Percentiles rank a stretch among this genome's conserved stretches.
These are phyloP conservation scores for Sinelater perroti DNA, from an alignment of 2,888 invertebrate species.

Conservation along the genomic window DNA sequence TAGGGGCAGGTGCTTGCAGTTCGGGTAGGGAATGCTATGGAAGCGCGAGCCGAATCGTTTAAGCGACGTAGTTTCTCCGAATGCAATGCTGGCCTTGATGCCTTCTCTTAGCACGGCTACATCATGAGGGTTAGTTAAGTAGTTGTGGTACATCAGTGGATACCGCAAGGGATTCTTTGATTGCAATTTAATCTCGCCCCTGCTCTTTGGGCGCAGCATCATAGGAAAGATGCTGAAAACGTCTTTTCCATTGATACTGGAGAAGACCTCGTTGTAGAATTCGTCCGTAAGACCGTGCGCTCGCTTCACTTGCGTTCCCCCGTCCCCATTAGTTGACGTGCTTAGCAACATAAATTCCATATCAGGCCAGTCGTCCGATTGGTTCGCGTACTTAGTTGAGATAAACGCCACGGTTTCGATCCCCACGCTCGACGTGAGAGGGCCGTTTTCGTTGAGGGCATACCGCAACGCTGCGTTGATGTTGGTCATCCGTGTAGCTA, in stretches of 20 bases:
- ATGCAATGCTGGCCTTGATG: conserved; percentile 83
- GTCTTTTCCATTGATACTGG: conserved; percentile 76
- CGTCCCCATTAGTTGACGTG: conserved; percentile 82
- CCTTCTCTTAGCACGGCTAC: conserved; percentile 85
- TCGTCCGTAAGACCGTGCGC: conserved; percentile 85
- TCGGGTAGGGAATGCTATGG: conserved; percentile 78
- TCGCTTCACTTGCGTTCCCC: conserved; percentile 76
- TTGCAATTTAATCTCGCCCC: conserved; percentile 75
- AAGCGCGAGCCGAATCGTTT: conserved; percentile 81
- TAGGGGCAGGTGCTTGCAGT: conserved; percentile 80
- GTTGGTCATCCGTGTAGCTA: conserved; percentile 83
- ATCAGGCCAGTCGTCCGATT: conserved; percentile 89
- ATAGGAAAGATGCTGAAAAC: conserved; percentile 86
- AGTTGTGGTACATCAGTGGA: conserved; percentile 91
- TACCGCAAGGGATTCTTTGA: conserved; percentile 75
- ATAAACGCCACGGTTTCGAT: conserved; percentile 90
- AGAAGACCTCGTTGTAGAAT: conserved; percentile 80
- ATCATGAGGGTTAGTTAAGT: conserved; percentile 87
- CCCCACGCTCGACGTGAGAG: conserved; percentile 86
- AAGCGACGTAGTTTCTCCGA: conserved; percentile 81
- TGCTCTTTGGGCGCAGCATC: conserved; percentile 88
- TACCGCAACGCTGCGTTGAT: conserved; percentile 84
- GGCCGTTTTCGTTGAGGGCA: conserved; percentile 86
- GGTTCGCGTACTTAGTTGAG: conserved; percentile 87
- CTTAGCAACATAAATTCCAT: conserved; percentile 91